Conservation (phyloP, 2,797 vertebrate species). For the Spondyliosoma cantharus region DNA sequence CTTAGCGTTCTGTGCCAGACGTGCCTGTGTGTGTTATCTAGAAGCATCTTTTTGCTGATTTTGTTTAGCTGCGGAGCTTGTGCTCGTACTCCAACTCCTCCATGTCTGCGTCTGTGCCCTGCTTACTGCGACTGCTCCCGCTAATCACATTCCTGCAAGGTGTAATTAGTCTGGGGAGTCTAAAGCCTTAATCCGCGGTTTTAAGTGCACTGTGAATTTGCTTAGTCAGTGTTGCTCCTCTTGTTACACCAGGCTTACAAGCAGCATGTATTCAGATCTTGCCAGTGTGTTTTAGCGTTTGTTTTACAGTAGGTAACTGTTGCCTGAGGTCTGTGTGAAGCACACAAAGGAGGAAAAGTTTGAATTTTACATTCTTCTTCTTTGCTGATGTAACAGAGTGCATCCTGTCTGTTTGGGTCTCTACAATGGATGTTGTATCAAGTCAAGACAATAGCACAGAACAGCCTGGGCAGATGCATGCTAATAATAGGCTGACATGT, state of each 20-base stretch:
- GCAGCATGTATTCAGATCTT: conserved; percentile 22
- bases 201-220: conserved; percentile 63
- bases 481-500: conserved; percentile 44
- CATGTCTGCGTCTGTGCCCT: conserved; percentile 40
- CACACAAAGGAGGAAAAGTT: neutral
- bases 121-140: conserved; percentile 54
- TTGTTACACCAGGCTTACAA: conserved; percentile 37
- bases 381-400: neutral
- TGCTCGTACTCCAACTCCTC: conserved; percentile 23
- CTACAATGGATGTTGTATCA: conserved; percentile 2
- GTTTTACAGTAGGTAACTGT: conserved; percentile 4
- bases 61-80: conserved; percentile 36
- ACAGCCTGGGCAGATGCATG: neutral
- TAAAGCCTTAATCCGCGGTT: conserved; percentile 72
- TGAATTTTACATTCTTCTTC: neutral
- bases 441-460: conserved; percentile 34
- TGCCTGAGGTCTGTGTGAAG: neutral
- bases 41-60: conserved; percentile 16
- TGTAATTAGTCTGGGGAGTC: conserved; percentile 70
- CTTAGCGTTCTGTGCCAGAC: conserved; percentile 4
- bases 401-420: neutral
- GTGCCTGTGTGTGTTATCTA: conserved; percentile 1
- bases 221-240: conserved; percentile 64
- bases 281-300: conserved; percentile 1
- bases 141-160: conserved; percentile 76